These are phyloP conservation scores for Ciconia stormi DNA, from an alignment of 2,113 vertebrate species.

Conservation along the genomic window DNA sequence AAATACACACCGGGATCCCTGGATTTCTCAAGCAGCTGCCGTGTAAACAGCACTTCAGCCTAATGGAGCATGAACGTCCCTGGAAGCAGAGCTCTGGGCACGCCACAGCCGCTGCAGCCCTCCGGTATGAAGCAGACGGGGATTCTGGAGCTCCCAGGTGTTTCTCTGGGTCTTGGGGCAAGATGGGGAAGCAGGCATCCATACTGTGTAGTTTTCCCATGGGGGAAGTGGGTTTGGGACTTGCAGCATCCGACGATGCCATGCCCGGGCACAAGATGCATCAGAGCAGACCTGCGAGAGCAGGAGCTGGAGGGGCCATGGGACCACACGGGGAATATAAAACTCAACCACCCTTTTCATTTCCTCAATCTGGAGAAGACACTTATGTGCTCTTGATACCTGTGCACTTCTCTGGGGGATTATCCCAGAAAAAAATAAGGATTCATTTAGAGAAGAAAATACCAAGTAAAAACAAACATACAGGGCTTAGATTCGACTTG, in stretches of 20 bases:
- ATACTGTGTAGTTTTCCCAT: accelerated
- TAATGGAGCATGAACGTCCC: neutral
- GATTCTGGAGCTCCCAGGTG: neutral
- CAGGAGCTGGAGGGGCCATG: neutral
- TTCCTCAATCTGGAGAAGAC: neutral
- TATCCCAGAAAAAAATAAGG: neutral
- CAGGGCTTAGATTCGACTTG: neutral
- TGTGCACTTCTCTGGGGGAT: neutral
- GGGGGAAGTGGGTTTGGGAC: accelerated
- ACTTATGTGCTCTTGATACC: neutral
- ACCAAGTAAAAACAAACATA: neutral
- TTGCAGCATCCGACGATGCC: accelerated
- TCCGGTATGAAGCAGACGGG: neutral
- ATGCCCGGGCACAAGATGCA: neutral
- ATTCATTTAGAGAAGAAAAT: neutral
- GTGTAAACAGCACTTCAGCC: neutral
- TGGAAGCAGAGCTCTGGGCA: neutral
- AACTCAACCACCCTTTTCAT: neutral
- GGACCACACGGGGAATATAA: accelerated
- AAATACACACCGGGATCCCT: accelerated
- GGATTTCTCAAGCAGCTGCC: neutral
- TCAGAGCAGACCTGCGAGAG: accelerated
- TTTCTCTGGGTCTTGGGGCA: accelerated
- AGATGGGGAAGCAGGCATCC: neutral
- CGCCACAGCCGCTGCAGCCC: accelerated